Percentiles rank a stretch among this genome's conserved stretches.
phyloP scores from a whole-genome alignment of 2,888 invertebrate genomes.

The Drosophila multiciliata region DNA sequence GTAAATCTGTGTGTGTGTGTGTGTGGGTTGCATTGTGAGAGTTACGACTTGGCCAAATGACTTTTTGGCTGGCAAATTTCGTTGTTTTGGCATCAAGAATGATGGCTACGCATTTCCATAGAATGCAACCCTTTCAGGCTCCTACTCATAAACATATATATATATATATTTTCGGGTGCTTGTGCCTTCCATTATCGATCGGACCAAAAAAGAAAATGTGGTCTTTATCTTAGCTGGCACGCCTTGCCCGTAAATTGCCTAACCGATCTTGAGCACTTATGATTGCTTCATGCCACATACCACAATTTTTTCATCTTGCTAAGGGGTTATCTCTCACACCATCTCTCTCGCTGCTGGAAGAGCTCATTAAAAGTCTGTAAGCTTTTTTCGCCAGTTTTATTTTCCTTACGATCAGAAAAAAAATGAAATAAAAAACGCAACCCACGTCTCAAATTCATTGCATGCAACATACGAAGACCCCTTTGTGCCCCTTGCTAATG shows the following conservation, averaged over 20 bases:
- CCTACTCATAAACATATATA: constrained; percentile 36
- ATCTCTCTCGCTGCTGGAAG: constrained; percentile 21
- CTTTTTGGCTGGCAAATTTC: constrained; percentile 60
- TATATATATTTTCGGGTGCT: neutral
- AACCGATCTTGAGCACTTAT: constrained; percentile 35
- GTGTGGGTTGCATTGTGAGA: constrained; percentile 57
- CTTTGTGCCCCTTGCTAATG: constrained; percentile 57
- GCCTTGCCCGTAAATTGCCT: constrained; percentile 26
- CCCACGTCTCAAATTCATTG: constrained; percentile 58
- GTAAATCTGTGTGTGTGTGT: constrained; percentile 14
- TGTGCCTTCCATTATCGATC: constrained; percentile 13
- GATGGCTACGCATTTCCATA: constrained; percentile 39
- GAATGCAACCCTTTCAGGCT: constrained; percentile 31
- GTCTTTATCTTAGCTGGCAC: constrained; percentile 24
- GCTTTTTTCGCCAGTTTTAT: constrained; percentile 60
- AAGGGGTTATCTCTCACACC: constrained; percentile 34
- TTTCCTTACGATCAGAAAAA: constrained; percentile 25
- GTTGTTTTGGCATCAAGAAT: constrained; percentile 43
- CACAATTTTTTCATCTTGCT: constrained; percentile 1
- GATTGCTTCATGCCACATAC: constrained; percentile 36
- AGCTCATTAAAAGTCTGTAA: constrained; percentile 68
- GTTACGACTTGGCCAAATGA: constrained; percentile 64
- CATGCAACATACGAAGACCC: constrained; percentile 37
- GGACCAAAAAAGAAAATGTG: neutral
- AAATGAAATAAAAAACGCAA: constrained; percentile 4